Percentiles rank a stretch among this genome's conserved stretches.
Evolutionary conservation across 2,797 vertebrate genomes (phyloP).

Genomic region (Emys orbicularis): DNA sequence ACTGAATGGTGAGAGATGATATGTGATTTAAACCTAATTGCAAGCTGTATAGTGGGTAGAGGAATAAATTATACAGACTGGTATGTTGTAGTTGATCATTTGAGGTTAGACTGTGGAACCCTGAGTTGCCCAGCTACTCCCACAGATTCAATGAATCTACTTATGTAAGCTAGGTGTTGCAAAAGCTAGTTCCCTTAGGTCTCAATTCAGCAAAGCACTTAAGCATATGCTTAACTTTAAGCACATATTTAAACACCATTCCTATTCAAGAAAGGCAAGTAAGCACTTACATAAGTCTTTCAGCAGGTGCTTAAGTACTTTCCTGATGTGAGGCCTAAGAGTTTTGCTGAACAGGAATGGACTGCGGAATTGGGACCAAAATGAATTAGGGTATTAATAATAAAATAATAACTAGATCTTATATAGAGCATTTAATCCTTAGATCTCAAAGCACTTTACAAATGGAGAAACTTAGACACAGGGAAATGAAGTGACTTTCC

Average conservation of each 20-base stretch:
- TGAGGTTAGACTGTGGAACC: neutral
- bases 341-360: too few relatives aligned
- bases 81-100: neutral
- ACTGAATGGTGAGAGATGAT: neutral
- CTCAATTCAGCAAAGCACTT: too few relatives aligned
- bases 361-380: too few relatives aligned
- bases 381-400: neutral
- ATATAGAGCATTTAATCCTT: neutral
- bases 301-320: too few relatives aligned
- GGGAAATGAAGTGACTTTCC: neutral
- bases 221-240: too few relatives aligned
- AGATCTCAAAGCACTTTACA: neutral
- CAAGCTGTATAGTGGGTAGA: neutral
- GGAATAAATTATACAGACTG: neutral
- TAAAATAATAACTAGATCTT: neutral
- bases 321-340: too few relatives aligned
- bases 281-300: too few relatives aligned
- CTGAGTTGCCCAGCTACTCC: neutral
- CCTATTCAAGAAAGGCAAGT: too few relatives aligned
- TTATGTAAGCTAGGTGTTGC: too few relatives aligned
- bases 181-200: too few relatives aligned
- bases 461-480: neutral
- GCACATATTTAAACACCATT: too few relatives aligned
- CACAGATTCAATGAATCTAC: neutral
- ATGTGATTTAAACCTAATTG: neutral